Base-by-base conservation (phyloP, 2,797 vertebrate genomes). In the Chrosomus eos region DNA sequence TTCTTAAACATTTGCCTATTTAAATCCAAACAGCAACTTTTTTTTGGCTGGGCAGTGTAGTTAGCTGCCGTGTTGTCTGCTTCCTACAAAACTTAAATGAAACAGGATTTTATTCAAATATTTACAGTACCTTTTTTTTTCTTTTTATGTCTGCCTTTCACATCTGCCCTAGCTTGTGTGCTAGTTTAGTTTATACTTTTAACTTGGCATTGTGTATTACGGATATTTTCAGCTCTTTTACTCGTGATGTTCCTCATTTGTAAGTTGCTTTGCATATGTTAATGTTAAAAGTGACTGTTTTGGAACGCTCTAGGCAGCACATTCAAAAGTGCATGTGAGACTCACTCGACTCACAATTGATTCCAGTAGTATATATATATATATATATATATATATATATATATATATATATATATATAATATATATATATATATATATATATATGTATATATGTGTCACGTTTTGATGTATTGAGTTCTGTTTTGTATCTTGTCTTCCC, bases 181-280 rank as follows among this genome's bases (percentile, higher is more conserved):
- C 73, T 75, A 33, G 31, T 23, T 36, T 53, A 36, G 8, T 48
- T 48, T 21, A 73, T 23, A n/a, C 11, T 75, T 74, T 55, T 23
- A 74, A 55, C 19, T 55, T 74, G 10, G 48, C 51, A 36, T 55
- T 18, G 48, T 76, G 51, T 33, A 33, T 21, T 58, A 14, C 2
- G 21, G 23, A 76, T 58, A 58, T 16, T 38, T 53, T 60, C 36
- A 8, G 33, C 53, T 40, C 23, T 58, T 55, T 36, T 9, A 21
- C 28, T 75, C 16, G 48, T 75, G 48, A 36, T 26, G 53, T 40
- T 60, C 13, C 53, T 23, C 48, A 75, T 75, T 74, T 74, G 48
- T 36, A 60, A 38, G 53, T 60, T 16, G 13, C 74, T 77, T 55
- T 55, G 73, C 51, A 75, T 75, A 75, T 75, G 21, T 55, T n/a